Percentiles rank a stretch among this genome's conserved stretches.
These are phyloP conservation scores for Patiria miniata DNA, from an alignment of 35 echinoderm and acorn worm species.

Conservation along the genomic window DNA sequence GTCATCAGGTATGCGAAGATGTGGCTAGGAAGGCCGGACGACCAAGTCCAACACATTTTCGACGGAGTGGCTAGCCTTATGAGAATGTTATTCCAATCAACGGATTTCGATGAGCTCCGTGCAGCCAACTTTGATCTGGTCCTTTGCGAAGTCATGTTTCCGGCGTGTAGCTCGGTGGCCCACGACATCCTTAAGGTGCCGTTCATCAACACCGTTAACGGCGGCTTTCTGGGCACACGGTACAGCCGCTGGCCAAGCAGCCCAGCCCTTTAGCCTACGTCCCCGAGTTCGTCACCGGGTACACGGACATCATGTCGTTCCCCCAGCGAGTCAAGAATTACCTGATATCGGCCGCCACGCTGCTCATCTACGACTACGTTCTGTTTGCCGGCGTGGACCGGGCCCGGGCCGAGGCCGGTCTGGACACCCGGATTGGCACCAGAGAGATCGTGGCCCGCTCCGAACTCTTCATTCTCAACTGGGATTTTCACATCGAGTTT, in stretches of 20 bases:
- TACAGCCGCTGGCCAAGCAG: neutral
- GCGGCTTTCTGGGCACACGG: neutral
- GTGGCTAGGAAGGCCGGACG: neutral
- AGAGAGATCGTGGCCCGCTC: neutral
- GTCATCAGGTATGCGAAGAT: neutral
- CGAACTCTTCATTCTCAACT: conserved; percentile 20
- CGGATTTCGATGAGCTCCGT: neutral
- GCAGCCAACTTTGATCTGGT: neutral
- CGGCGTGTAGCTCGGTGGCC: neutral
- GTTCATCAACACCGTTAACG: neutral
- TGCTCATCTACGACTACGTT: neutral
- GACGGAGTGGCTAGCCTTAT: neutral
- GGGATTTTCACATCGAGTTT: conserved; percentile 46
- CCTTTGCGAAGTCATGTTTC: neutral
- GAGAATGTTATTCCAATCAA: neutral
- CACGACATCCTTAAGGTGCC: neutral
- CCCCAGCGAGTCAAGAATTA: conserved; percentile 1
- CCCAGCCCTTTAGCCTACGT: conserved; percentile 15
- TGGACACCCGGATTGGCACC: neutral
- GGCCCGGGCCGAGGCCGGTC: too few relatives aligned
- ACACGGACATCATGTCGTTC: neutral
- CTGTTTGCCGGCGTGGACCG: neutral
- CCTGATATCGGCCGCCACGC: neutral
- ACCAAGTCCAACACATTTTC: neutral
- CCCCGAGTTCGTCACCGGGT: conserved; percentile 27